Conservation (phyloP, 2,888 invertebrate genomes). For the Caenorhabditis japonica region DNA sequence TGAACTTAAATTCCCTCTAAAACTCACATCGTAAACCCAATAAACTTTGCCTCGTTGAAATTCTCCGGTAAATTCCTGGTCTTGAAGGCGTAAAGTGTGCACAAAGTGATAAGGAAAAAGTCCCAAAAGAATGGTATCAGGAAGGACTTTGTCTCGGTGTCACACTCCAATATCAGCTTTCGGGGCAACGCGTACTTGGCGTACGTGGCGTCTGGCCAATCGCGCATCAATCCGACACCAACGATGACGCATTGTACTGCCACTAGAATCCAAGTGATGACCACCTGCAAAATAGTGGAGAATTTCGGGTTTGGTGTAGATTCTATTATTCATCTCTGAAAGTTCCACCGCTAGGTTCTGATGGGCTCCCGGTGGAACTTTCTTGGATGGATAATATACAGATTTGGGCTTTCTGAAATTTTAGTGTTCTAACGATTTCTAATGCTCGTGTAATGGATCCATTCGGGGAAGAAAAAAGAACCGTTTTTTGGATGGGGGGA, state of each 20-base stretch:
- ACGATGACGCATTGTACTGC: conserved; percentile 88
- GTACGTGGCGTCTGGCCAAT: conserved; percentile 79
- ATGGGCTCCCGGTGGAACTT: too few relatives aligned
- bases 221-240: conserved; percentile 81
- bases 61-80: conserved; percentile 97
- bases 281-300: conserved; percentile 80
- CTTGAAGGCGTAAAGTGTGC: conserved; percentile 94
- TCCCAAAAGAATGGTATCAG: conserved; percentile 88
- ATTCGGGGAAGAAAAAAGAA: too few relatives aligned
- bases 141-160: conserved; percentile 80
- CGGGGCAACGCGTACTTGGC: conserved; percentile 55
- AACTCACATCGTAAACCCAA: conserved; percentile 97
- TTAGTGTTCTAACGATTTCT: too few relatives aligned
- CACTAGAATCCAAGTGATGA: conserved; percentile 88
- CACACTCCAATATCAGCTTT: conserved; percentile 81
- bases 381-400: too few relatives aligned
- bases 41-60: conserved; percentile 86
- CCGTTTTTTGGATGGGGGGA: too few relatives aligned
- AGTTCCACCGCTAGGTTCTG: too few relatives aligned
- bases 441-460: too few relatives aligned
- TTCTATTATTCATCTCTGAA: too few relatives aligned
- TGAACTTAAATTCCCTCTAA: conserved; percentile 78
- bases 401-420: too few relatives aligned
- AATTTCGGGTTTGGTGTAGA: too few relatives aligned
- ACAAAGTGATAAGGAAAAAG: conserved; percentile 84